phyloP scores from a whole-genome alignment of 2,113 vertebrate species.

The Platichthys stellatus region DNA sequence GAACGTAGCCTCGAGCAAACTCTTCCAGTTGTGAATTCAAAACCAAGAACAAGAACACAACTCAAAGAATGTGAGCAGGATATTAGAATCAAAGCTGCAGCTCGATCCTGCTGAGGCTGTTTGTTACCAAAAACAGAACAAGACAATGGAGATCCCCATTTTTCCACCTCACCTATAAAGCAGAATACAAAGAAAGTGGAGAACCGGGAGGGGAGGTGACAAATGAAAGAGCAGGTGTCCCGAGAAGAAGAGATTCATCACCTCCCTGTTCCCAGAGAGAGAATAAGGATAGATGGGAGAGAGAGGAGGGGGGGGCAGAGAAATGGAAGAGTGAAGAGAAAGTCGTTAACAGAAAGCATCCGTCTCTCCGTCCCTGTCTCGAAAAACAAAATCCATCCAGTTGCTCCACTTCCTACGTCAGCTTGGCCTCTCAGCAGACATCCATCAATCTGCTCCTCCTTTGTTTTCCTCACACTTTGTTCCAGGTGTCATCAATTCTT shows the following conservation, averaged over 20 bases:
- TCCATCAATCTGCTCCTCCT: constrained; percentile 19
- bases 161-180: neutral
- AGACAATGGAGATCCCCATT: neutral
- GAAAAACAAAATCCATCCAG: constrained; percentile 47
- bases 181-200: neutral
- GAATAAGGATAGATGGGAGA: constrained; percentile 41
- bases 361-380: constrained; percentile 10
- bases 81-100: neutral
- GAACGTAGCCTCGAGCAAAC: neutral
- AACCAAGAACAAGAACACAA: neutral
- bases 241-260: constrained; percentile 52
- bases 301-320: constrained; percentile 25
- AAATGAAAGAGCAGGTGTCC: constrained; percentile 41
- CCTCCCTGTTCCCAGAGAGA: constrained; percentile 38
- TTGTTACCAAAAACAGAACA: no score
- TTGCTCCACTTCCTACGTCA: constrained; percentile 19
- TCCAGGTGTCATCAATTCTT: neutral
- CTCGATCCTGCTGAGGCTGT: neutral
- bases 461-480: neutral
- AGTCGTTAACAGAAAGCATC: constrained; percentile 45
- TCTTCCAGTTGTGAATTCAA: neutral
- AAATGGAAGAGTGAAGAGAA: constrained; percentile 27
- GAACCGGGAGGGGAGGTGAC: constrained; percentile 24
- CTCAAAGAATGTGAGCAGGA: neutral
- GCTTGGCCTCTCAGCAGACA: constrained; percentile 16